Percentiles rank a stretch among this genome's conserved stretches.
Conservation (phyloP, 2,113 vertebrate species). For the Lichenostomus cassidix region DNA sequence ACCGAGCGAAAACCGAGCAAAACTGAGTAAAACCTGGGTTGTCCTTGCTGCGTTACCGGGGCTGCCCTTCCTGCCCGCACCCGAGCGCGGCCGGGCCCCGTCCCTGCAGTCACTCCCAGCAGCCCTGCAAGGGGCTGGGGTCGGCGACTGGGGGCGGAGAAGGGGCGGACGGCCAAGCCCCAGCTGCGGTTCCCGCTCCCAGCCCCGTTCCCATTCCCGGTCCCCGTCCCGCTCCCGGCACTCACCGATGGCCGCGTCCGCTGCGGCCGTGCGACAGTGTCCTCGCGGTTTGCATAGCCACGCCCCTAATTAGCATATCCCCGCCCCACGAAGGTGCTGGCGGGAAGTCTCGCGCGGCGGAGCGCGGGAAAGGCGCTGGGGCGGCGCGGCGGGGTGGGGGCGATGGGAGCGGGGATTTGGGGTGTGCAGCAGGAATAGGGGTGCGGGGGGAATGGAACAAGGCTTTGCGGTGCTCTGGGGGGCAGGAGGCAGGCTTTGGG, state of each 20-base stretch:
- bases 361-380: not conserved
- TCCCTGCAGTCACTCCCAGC: no score
- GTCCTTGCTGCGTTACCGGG: not conserved
- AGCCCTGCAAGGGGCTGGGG: no score
- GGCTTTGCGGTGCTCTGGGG: no score
- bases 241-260: not conserved
- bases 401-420: not conserved
- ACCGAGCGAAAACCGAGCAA: not conserved
- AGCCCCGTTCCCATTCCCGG: fast-evolving
- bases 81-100: not conserved
- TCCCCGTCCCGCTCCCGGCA: not conserved
- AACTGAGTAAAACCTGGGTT: not conserved
- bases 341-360: constrained; percentile 21
- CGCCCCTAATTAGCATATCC: fast-evolving
- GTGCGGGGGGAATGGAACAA: not conserved
- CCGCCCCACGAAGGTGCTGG: not conserved
- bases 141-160: not conserved
- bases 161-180: fast-evolving
- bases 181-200: fast-evolving
- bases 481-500: fast-evolving
- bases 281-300: fast-evolving
- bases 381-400: fast-evolving
- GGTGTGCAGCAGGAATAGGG: not conserved
- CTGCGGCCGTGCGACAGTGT: not conserved
- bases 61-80: not conserved